Conservation (phyloP, 1,140 invertebrate species). For the Drosophila erecta region DNA sequence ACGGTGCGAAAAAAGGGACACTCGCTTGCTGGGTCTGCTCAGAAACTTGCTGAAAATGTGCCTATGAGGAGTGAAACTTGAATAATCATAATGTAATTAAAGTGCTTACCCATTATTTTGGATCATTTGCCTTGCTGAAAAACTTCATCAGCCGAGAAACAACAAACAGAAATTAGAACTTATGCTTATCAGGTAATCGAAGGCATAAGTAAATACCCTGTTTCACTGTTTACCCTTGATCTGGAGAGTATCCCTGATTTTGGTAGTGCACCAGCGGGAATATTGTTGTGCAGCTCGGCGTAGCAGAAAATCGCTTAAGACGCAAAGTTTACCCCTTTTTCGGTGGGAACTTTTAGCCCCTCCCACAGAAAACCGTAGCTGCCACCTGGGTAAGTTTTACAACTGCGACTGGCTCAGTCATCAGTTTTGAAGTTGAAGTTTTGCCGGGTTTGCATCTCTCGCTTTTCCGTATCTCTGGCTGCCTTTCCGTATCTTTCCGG, state of each 20-base stretch:
- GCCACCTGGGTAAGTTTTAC: conserved; percentile 44
- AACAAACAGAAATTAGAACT: not conserved
- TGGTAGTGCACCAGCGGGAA: conserved; percentile 32
- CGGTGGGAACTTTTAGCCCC: not conserved
- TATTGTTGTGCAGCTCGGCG: conserved; percentile 68
- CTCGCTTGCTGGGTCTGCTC: no score
- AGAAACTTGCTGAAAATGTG: no score
- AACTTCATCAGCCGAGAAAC: not conserved
- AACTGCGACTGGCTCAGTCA: conserved; percentile 47
- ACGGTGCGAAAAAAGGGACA: not conserved
- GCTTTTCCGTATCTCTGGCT: conserved; percentile 22
- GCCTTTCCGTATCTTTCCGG: conserved; percentile 36
- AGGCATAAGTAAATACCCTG: not conserved
- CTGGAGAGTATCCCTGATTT: conserved; percentile 1
- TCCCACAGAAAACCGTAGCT: not conserved
- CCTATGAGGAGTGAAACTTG: no score
- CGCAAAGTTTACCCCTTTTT: conserved; percentile 62
- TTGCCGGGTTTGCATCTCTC: conserved; percentile 54
- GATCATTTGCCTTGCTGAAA: no score
- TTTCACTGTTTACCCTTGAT: conserved; percentile 3
- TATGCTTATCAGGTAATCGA: not conserved
- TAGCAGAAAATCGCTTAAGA: conserved; percentile 76
- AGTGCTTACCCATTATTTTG: no score
- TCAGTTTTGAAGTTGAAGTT: conserved; percentile 63
- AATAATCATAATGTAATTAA: no score